Evolutionary conservation across 2,888 invertebrate species (phyloP).

Genomic region (Tenthredo scrophulariae): DNA sequence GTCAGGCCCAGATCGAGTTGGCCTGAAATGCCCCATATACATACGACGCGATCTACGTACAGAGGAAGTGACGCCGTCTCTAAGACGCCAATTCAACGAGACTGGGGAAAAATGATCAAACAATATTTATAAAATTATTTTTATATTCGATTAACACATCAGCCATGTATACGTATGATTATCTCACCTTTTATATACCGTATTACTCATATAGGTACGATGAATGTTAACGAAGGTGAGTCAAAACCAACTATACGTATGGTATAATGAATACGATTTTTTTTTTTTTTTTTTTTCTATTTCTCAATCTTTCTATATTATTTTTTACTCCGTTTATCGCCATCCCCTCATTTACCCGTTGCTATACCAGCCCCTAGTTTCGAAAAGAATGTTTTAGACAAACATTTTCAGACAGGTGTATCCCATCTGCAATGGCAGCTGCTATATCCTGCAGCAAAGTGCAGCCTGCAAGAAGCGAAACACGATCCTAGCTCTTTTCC

Average conservation of each 20-base stretch:
- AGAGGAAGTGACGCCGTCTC: background rate
- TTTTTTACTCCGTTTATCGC: background rate
- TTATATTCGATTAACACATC: background rate
- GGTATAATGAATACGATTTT: background rate
- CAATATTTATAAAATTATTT: background rate
- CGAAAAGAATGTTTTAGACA: constrained; percentile 50
- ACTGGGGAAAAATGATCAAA: background rate
- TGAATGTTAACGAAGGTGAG: background rate
- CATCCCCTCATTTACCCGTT: no score
- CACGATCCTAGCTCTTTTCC: background rate
- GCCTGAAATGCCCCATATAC: no score
- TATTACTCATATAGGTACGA: background rate
- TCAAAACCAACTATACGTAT: background rate
- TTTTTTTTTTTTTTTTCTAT: background rate
- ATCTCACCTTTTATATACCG: background rate
- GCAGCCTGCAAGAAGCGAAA: constrained; percentile 10
- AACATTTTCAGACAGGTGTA: constrained; percentile 65
- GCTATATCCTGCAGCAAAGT: constrained; percentile 49
- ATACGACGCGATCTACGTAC: background rate
- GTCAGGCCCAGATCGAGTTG: no score
- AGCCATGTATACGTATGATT: background rate
- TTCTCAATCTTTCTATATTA: background rate
- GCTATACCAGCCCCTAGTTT: no score
- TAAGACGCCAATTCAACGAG: background rate
- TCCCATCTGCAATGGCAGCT: constrained; percentile 66